Evolutionary conservation across 2,888 invertebrate species (phyloP).

Genomic region (Dendrolimus houi): DNA sequence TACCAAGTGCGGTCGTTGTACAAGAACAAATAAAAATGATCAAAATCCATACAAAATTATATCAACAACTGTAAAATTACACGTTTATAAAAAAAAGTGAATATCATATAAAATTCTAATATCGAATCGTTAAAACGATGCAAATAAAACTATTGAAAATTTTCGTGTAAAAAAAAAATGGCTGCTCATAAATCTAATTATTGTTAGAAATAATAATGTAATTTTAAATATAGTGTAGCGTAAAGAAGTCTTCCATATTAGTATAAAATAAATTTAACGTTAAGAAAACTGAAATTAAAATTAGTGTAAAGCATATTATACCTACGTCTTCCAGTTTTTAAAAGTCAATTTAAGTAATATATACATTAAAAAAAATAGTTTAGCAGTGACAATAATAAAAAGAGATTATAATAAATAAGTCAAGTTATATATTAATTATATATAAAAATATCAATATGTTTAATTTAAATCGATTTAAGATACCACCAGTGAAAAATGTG

Average conservation of each 20-base stretch:
- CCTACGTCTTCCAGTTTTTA: constrained; percentile 8
- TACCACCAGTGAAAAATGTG: constrained; percentile 85
- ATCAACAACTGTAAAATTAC: constrained; percentile 15
- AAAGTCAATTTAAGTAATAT: constrained; percentile 11
- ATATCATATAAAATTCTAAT: constrained; percentile 11
- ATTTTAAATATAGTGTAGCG: constrained; percentile 37
- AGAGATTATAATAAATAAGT: constrained; percentile 1
- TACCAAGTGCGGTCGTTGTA: constrained; percentile 46
- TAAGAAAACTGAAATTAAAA: constrained; percentile 7
- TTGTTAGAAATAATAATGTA: constrained; percentile 36
- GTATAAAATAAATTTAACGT: constrained; percentile 15
- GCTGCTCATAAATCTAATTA: constrained; percentile 33
- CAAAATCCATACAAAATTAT: constrained; percentile 29
- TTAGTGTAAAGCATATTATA: constrained; percentile 14
- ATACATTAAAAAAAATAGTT: constrained; percentile 23
- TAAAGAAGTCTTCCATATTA: constrained; percentile 69
- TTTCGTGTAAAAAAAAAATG: constrained; percentile 27
- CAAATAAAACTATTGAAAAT: constrained; percentile 14
- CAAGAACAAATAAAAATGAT: constrained; percentile 41
- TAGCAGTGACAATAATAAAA: constrained; percentile 15
- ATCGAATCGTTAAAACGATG: constrained; percentile 9
- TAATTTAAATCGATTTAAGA: constrained; percentile 74
- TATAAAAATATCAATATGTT: constrained; percentile 32
- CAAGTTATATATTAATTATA: background rate
- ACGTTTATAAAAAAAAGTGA: constrained; percentile 17